Conservation (phyloP, 2,888 invertebrate genomes). For the Hydropsyche betteni region DNA sequence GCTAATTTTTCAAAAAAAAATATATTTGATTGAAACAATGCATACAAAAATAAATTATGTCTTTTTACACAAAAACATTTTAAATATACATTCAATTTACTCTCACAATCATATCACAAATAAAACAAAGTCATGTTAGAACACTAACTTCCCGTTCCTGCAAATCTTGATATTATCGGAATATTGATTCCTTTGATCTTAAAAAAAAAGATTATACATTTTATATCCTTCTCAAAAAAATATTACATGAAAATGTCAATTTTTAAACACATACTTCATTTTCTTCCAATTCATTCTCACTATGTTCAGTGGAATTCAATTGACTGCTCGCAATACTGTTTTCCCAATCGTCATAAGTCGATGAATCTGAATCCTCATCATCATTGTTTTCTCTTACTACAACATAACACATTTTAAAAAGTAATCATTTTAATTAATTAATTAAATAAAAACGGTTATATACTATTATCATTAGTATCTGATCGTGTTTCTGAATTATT, state of each 20-base stretch:
- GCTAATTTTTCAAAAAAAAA: neutral
- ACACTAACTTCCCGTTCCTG: conserved; percentile 33
- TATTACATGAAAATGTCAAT: too few species aligned
- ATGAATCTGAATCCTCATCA: conserved; percentile 54
- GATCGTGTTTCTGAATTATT: neutral
- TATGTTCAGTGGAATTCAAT: conserved; percentile 69
- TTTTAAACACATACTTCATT: conserved; percentile 60
- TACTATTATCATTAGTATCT: conserved; percentile 2
- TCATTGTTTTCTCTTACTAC: conserved; percentile 8
- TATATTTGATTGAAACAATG: too few species aligned
- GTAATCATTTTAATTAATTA: neutral
- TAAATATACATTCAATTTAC: too few species aligned
- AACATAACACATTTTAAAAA: neutral
- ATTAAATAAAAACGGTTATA: neutral
- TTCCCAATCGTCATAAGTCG: conserved; percentile 68
- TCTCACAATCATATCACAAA: conserved; percentile 17
- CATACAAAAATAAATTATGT: conserved; percentile 7
- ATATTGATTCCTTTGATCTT: conserved; percentile 34
- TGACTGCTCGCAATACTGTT: conserved; percentile 70
- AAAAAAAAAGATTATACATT: neutral
- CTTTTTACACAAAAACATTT: neutral
- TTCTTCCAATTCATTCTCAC: conserved; percentile 65
- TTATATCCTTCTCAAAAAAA: too few species aligned
- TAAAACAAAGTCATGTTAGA: neutral
- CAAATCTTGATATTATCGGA: conserved; percentile 40